These are phyloP conservation scores for Vandiemenella viatica DNA, from an alignment of 2,888 invertebrate species.

Conservation along the genomic window DNA sequence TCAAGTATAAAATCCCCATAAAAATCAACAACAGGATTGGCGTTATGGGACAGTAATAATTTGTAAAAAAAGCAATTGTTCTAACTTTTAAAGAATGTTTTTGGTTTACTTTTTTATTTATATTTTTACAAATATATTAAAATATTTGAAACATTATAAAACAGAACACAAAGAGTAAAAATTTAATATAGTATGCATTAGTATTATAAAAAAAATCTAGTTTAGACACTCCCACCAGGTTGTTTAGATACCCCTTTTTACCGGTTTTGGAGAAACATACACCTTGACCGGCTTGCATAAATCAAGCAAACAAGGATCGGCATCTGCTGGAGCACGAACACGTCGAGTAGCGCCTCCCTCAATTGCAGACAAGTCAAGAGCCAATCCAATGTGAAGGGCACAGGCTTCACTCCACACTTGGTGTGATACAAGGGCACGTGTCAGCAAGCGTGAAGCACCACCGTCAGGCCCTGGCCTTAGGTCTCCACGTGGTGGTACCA, in stretches of 20 bases:
- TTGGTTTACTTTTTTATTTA: too few species aligned
- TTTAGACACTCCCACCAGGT: too few species aligned
- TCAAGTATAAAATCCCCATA: too few species aligned
- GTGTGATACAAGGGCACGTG: slow-evolving; percentile 78
- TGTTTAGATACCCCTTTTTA: slow-evolving; percentile 58
- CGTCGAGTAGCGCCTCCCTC: slow-evolving; percentile 23
- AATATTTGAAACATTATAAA: too few species aligned
- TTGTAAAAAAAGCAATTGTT: too few species aligned
- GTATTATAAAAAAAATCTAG: too few species aligned
- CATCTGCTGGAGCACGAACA: slow-evolving; percentile 21
- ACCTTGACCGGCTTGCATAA: slow-evolving; percentile 76
- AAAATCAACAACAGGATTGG: too few species aligned
- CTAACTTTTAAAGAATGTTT: too few species aligned
- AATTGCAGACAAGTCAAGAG: slow-evolving; percentile 53
- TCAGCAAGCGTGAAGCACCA: slow-evolving; percentile 43
- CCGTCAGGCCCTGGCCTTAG: slow-evolving; percentile 42
- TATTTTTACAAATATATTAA: too few species aligned
- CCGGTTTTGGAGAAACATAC: slow-evolving; percentile 74
- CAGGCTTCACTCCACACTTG: slow-evolving; percentile 88
- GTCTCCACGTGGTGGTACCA: slow-evolving; percentile 63
- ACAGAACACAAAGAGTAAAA: too few species aligned
- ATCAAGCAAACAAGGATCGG: slow-evolving; percentile 49
- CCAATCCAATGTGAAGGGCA: slow-evolving; percentile 72
- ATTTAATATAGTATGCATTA: too few species aligned
- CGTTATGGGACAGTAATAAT: too few species aligned